A percentile compares a stretch with the other conserved stretches of the same genome.
Evolutionary conservation across 2,113 vertebrate species (phyloP).

Genomic region (Eleginops maclovinus): DNA sequence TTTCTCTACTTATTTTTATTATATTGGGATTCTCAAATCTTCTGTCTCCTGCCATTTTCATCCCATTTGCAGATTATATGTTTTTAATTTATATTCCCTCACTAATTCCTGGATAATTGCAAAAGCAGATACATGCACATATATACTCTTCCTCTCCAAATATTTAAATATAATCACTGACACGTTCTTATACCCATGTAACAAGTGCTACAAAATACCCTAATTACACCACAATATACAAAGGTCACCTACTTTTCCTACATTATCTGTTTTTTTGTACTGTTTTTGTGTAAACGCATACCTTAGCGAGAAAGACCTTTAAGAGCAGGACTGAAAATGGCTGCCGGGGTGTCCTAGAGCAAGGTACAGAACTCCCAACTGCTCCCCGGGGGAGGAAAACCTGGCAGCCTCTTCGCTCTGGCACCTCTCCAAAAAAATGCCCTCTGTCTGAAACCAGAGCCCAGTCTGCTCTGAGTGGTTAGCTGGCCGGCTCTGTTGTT

Average conservation of each 20-base stretch:
- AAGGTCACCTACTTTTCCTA: slow-evolving; percentile 52
- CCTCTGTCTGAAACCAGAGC: no score
- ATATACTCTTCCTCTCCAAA: slow-evolving; percentile 6
- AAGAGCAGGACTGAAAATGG: no score
- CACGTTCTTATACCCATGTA: slow-evolving; percentile 34
- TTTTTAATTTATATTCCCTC: background rate
- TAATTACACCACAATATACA: slow-evolving; percentile 40
- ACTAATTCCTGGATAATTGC: background rate
- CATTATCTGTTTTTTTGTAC: slow-evolving; percentile 1
- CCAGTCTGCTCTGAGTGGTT: no score
- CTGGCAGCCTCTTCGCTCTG: no score
- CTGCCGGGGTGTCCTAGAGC: no score
- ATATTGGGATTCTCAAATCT: slow-evolving; percentile 16
- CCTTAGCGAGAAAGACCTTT: background rate
- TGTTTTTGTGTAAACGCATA: slow-evolving; percentile 2
- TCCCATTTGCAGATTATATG: background rate
- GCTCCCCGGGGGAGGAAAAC: no score
- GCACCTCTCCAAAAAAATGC: no score
- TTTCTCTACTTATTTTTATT: background rate
- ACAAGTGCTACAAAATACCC: slow-evolving; percentile 33
- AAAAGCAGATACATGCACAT: background rate
- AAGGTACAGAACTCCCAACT: no score
- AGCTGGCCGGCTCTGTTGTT: no score
- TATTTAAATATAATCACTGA: slow-evolving; percentile 34
- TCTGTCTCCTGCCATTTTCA: slow-evolving; percentile 6